phyloP scores from a whole-genome alignment of 2,113 vertebrate genomes.

The Lucifuga dentata region DNA sequence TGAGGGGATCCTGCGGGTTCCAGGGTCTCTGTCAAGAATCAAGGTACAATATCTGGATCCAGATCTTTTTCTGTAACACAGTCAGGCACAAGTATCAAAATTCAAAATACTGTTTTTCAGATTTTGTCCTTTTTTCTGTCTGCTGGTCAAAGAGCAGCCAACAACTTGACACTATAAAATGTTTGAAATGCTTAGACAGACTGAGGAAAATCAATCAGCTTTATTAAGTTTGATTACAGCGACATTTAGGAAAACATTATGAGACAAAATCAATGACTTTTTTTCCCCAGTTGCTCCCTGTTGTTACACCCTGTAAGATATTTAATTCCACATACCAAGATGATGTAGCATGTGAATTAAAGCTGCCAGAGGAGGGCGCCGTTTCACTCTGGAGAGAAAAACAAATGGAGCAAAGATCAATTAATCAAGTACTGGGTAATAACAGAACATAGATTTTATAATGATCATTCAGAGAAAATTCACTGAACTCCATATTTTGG shows the following conservation, averaged over 20 bases:
- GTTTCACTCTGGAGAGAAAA: background rate
- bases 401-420: background rate
- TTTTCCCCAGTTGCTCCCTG: background rate
- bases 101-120: background rate
- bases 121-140: rapidly evolving
- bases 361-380: conserved; percentile 56
- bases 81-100: background rate
- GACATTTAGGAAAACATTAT: conserved; percentile 49
- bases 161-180: conserved; percentile 37
- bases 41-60: conserved; percentile 81
- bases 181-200: conserved; percentile 24
- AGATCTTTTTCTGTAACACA: background rate
- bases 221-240: conserved; percentile 42
- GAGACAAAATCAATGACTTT: conserved; percentile 23
- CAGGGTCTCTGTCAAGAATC: conserved; percentile 91
- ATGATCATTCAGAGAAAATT: background rate
- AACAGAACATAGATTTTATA: background rate
- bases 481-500: background rate
- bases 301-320: background rate
- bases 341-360: conserved; percentile 1
- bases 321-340: conserved; percentile 9
- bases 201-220: conserved; percentile 7
- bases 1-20: conserved; percentile 91
- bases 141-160: background rate
- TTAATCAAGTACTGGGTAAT: background rate